phyloP scores from a whole-genome alignment of 2,888 invertebrate genomes.

The Plutella xylostella region DNA sequence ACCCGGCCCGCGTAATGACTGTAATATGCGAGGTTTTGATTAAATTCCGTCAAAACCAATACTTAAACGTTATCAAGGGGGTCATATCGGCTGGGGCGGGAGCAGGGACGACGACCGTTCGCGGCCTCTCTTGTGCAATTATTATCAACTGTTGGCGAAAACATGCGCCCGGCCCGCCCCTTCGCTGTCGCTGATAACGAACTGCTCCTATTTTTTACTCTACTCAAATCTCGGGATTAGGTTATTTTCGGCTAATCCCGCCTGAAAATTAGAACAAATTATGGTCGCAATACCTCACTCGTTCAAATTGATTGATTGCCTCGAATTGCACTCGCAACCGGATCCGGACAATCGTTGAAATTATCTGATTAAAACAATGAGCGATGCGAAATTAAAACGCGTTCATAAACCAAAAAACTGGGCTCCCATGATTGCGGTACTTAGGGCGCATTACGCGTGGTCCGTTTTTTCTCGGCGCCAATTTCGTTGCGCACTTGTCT shows the following conservation, averaged over 20 bases:
- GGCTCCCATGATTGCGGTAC: slow-evolving; percentile 25
- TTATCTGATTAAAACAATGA: not conserved
- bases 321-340: too few relatives aligned
- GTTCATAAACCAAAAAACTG: not conserved
- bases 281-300: too few relatives aligned
- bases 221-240: too few relatives aligned
- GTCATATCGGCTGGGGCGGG: slow-evolving; percentile 28
- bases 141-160: slow-evolving; percentile 15
- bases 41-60: slow-evolving; percentile 64
- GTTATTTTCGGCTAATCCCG: too few relatives aligned
- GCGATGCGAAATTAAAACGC: not conserved
- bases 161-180: slow-evolving; percentile 25
- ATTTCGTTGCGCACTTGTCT: slow-evolving; percentile 34
- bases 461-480: slow-evolving; percentile 30
- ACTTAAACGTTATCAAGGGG: slow-evolving; percentile 55
- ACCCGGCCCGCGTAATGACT: slow-evolving; percentile 50
- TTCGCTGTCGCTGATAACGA: slow-evolving; percentile 29
- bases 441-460: slow-evolving; percentile 23
- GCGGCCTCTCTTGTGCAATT: slow-evolving; percentile 17
- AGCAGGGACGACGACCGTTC: slow-evolving; percentile 30
- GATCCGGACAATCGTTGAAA: not conserved
- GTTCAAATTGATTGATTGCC: too few relatives aligned
- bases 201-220: too few relatives aligned
- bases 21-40: slow-evolving; percentile 56
- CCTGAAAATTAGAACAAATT: too few relatives aligned